Evolutionary conservation across 1,140 invertebrate species (phyloP).

Genomic region (Achroia grisella): DNA sequence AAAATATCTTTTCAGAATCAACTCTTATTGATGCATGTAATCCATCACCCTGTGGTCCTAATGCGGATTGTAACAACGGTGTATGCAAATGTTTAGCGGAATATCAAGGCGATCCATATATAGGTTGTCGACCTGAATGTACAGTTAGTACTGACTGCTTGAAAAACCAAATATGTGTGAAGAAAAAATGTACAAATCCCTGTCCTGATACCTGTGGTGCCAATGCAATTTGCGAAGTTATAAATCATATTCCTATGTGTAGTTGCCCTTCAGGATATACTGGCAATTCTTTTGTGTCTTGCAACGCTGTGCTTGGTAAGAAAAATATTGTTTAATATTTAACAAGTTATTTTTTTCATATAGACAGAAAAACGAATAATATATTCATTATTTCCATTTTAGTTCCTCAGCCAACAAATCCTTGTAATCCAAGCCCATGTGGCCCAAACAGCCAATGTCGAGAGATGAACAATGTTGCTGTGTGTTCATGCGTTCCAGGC

Average conservation of each 20-base stretch:
- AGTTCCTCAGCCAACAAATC: constrained; percentile 62
- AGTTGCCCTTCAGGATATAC: constrained; percentile 76
- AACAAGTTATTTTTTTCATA: constrained; percentile 1
- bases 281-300: constrained; percentile 78
- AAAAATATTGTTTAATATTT: constrained; percentile 9
- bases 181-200: constrained; percentile 88
- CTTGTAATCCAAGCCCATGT: constrained; percentile 79
- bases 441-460: constrained; percentile 79
- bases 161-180: constrained; percentile 83
- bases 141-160: constrained; percentile 86
- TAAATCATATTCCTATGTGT: constrained; percentile 87
- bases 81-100: constrained; percentile 80
- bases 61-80: constrained; percentile 74
- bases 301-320: constrained; percentile 60
- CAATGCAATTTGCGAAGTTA: constrained; percentile 86
- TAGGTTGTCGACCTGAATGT: constrained; percentile 86
- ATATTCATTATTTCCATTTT: constrained; percentile 28
- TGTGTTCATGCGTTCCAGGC: constrained; percentile 80
- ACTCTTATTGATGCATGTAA: constrained; percentile 74
- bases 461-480: constrained; percentile 76
- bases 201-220: constrained; percentile 89
- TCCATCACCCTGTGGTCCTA: constrained; percentile 81
- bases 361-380: constrained; percentile 1
- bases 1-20: constrained; percentile 32
- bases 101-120: constrained; percentile 81